Evolutionary conservation across 2,888 invertebrate genomes (phyloP), one percentile per base, ranked within the genome.

Genomic region (Pardosa pseudoannulata): DNA sequence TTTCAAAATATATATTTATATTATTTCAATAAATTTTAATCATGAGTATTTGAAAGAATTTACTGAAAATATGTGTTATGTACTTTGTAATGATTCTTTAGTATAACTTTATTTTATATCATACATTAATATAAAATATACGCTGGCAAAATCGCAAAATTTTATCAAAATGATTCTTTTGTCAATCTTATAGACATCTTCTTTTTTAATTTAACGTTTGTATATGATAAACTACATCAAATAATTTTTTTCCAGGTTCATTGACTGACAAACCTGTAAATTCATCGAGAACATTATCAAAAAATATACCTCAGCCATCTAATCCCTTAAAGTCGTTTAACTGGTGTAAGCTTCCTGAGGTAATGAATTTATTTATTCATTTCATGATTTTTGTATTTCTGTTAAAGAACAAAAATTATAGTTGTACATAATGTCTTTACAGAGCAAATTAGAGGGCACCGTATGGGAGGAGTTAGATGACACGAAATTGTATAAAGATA

Each of bases 401-500:
- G 27, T 62, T 62, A 0, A n/a, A 11, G 13, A 16, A 16, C 29
- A 67, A 71, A 29, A 23, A 46, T 1, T 16, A 67, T 7, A 36
- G 36, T 36, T 36, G 5, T 36, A 36, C 36, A 36, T 7, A 36
- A 36, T 36, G 9, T 32, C 74, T 19, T 80, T 79, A 62, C 89
- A 92, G 91, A 94, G 95, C 56, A 97, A 97, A 91, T 93, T 98
- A 0, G 95, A 95, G 89, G 98, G 98, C 11, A 98, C 98, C 0
- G 95, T 99, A 88, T 99, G 98, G 98, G 96, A 95, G 89, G 97
- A 97, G 90, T 91, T 99, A 74, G 98, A 98, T 90, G 98, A 99
- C 90, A 94, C 96, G 0, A 97, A 97, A 91, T 93, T 98, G 89
- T 99, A 98, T 92, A 95, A 95, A 89, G 94, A 95, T 0, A 96